These are phyloP conservation scores for Drosophila mauritiana DNA, from an alignment of 1,140 invertebrate species.

Conservation along the genomic window DNA sequence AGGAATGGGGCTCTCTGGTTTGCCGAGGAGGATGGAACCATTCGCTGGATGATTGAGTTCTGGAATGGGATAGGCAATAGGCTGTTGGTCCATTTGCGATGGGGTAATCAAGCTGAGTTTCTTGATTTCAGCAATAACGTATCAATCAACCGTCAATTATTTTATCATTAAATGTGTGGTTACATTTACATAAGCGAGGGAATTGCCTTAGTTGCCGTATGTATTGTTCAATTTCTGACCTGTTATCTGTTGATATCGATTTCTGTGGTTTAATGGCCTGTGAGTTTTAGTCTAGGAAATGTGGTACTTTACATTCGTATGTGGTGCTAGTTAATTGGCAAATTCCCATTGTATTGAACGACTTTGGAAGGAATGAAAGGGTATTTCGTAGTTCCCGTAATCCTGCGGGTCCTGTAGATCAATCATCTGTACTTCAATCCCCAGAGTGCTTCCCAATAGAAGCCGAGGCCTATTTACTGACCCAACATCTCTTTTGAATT, in stretches of 20 bases:
- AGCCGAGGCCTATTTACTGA: conserved; percentile 43
- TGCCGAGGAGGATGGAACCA: not conserved
- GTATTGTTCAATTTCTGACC: not conserved
- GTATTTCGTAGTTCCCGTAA: not conserved
- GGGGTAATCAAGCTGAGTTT: conserved; percentile 18
- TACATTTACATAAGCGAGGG: not conserved
- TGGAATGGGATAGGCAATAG: conserved; percentile 10
- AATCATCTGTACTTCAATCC: conserved; percentile 15
- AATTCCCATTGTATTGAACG: no score
- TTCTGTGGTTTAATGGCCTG: not conserved
- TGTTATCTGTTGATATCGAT: not conserved
- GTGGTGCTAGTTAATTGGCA: no score
- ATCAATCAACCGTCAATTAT: conserved; percentile 18
- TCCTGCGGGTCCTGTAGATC: conserved; percentile 1
- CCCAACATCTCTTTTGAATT: conserved; percentile 63
- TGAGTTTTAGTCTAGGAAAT: no score
- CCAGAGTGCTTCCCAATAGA: not conserved
- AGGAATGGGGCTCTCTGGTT: not conserved
- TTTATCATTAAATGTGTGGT: conserved; percentile 20
- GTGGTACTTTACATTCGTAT: no score
- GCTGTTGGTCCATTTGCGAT: conserved; percentile 20
- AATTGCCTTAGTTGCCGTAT: not conserved
- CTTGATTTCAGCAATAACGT: conserved; percentile 24
- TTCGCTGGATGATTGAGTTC: conserved; percentile 52
- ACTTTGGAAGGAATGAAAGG: not conserved